phyloP scores from a whole-genome alignment of 2,113 vertebrate genomes.

The Phodopus roborovskii region DNA sequence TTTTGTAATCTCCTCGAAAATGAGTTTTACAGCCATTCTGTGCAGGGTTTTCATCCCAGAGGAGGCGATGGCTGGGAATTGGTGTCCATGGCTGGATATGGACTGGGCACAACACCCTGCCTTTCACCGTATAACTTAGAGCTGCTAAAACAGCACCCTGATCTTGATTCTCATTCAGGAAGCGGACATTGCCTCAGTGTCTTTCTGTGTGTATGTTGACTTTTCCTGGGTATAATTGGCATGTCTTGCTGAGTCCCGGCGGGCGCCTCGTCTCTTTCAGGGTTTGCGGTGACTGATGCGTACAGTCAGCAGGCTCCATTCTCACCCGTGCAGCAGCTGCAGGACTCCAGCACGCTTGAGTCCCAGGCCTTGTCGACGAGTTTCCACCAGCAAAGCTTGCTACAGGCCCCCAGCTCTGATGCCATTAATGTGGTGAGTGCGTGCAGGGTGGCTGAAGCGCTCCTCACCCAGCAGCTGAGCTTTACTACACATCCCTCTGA shows the following conservation, averaged over 20 bases:
- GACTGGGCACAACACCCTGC: neutral
- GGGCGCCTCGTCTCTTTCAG: slow-evolving; percentile 82
- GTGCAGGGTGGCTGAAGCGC: neutral
- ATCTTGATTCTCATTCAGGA: neutral
- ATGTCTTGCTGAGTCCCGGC: neutral
- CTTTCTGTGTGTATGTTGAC: neutral
- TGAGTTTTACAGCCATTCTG: too few relatives aligned
- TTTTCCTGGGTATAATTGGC: neutral
- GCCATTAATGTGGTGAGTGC: slow-evolving; percentile 85
- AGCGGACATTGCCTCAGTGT: neutral
- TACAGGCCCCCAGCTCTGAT: slow-evolving; percentile 91
- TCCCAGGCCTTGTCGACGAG: slow-evolving; percentile 96
- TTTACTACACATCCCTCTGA: neutral
- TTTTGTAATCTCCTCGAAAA: neutral
- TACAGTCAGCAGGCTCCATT: slow-evolving; percentile 92
- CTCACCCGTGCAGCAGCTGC: slow-evolving; percentile 96
- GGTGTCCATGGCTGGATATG: fast-evolving
- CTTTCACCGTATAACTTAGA: neutral
- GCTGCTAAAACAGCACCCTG: neutral
- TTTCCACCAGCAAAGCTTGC: slow-evolving; percentile 92
- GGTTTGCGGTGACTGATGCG: slow-evolving; percentile 93
- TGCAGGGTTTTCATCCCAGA: neutral
- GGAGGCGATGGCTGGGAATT: neutral
- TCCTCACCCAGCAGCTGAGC: fast-evolving
- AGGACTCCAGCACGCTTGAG: slow-evolving; percentile 98